These are phyloP conservation scores for Babyrousa celebensis DNA, from an alignment of 2,797 vertebrate species.

Conservation along the genomic window DNA sequence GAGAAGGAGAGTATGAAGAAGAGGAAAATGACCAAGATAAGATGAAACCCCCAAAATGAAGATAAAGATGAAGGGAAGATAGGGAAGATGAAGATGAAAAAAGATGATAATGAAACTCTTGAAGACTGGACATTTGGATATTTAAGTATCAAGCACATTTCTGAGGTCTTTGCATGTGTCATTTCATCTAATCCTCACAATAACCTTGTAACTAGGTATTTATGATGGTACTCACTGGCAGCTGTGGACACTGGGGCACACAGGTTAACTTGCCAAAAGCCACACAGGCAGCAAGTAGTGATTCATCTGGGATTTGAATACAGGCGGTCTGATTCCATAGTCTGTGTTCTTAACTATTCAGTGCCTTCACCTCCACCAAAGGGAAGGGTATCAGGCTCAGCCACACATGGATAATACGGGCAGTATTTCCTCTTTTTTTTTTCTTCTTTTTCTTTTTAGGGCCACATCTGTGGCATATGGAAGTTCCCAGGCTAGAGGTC, in stretches of 20 bases:
- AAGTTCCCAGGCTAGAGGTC: too few relatives aligned
- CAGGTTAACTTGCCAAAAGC: background rate
- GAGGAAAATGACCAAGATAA: background rate
- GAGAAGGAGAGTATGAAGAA: background rate
- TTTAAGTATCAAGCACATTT: background rate
- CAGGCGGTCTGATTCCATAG: background rate
- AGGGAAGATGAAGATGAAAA: background rate
- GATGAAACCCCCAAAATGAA: background rate
- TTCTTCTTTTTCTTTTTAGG: too few relatives aligned
- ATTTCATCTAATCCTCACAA: background rate
- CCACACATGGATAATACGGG: background rate
- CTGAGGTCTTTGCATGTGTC: background rate
- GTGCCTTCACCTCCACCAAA: background rate
- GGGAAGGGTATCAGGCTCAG: background rate
- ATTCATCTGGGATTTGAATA: conserved; percentile 2
- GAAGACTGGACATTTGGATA: background rate
- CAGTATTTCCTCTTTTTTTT: too few relatives aligned
- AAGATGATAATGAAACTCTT: background rate
- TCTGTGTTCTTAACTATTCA: background rate
- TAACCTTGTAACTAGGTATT: background rate
- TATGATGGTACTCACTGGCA: background rate
- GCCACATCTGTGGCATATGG: too few relatives aligned
- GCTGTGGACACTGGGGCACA: background rate
- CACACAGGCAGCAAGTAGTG: background rate
- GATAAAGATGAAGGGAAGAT: background rate